Evolutionary conservation across 2,113 vertebrate species (phyloP).

Genomic region (Alethe castanea): DNA sequence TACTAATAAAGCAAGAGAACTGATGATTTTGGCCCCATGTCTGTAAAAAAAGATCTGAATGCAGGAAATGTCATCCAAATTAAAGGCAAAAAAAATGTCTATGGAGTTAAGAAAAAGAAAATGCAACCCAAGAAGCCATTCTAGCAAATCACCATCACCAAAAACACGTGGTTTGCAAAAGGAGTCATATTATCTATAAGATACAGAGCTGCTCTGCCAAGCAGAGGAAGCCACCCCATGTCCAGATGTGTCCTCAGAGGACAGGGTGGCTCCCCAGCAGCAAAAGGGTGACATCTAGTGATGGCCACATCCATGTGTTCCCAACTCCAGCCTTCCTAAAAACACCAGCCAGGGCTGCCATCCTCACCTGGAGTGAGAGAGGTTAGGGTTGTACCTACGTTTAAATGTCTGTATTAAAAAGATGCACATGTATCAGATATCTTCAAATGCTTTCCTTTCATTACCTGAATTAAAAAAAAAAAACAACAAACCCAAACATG

Average conservation of each 20-base stretch:
- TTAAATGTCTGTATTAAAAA: background rate
- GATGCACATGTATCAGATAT: background rate
- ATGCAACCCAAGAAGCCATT: background rate
- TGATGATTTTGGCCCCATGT: constrained; percentile 3
- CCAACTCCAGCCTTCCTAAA: background rate
- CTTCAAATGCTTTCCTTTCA: background rate
- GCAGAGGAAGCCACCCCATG: background rate
- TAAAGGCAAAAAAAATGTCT: background rate
- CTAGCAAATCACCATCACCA: background rate
- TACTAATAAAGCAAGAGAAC: background rate
- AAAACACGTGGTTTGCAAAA: background rate
- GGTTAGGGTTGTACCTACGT: background rate
- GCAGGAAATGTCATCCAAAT: background rate
- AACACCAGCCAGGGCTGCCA: background rate
- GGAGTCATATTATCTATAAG: background rate
- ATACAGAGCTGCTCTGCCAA: background rate
- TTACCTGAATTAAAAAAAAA: background rate
- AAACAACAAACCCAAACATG: background rate
- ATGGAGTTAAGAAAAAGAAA: background rate
- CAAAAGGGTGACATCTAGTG: constrained; percentile 9
- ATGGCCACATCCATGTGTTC: background rate
- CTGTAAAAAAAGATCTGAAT: background rate
- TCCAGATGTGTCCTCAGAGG: accelerated
- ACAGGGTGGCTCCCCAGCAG: background rate
- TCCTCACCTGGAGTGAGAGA: background rate